phyloP scores from a whole-genome alignment of 1,140 invertebrate species.

The Heliconius congener region DNA sequence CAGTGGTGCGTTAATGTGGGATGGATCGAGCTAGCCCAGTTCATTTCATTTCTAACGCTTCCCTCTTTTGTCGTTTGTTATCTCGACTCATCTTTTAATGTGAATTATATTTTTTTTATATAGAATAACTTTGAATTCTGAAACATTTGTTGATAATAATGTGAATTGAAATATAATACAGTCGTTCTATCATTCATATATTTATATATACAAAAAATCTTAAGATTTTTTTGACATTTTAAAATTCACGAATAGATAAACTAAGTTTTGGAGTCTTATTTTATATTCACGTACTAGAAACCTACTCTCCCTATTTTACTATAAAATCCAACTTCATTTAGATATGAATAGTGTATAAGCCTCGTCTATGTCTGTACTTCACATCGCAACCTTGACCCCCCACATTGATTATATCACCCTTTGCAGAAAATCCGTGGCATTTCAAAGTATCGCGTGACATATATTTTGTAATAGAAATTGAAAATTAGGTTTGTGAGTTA shows the following conservation, averaged over 20 bases:
- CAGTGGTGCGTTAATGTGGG: constrained; percentile 52
- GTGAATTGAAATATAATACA: too few species aligned
- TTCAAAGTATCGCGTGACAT: constrained; percentile 24
- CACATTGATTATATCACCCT: constrained; percentile 37
- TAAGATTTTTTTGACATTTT: too few species aligned
- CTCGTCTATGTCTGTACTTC: background rate
- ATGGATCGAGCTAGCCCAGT: constrained; percentile 44
- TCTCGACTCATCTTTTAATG: background rate
- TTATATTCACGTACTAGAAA: background rate
- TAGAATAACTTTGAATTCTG: too few species aligned
- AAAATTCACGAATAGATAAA: too few species aligned
- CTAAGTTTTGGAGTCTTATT: too few species aligned
- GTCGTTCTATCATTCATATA: too few species aligned
- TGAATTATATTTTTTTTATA: background rate
- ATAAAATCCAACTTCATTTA: background rate
- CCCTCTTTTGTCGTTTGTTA: background rate
- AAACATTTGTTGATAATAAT: too few species aligned
- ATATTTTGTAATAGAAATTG: constrained; percentile 21
- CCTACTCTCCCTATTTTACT: background rate
- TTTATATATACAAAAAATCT: too few species aligned
- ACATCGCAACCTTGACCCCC: constrained; percentile 34
- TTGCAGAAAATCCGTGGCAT: constrained; percentile 33
- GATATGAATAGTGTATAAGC: constrained; percentile 1
- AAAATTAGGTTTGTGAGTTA: constrained; percentile 17
- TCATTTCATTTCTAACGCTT: constrained; percentile 40